Evolutionary conservation across 2,888 invertebrate species (phyloP).

Genomic region (Ormyrus rosae): DNA sequence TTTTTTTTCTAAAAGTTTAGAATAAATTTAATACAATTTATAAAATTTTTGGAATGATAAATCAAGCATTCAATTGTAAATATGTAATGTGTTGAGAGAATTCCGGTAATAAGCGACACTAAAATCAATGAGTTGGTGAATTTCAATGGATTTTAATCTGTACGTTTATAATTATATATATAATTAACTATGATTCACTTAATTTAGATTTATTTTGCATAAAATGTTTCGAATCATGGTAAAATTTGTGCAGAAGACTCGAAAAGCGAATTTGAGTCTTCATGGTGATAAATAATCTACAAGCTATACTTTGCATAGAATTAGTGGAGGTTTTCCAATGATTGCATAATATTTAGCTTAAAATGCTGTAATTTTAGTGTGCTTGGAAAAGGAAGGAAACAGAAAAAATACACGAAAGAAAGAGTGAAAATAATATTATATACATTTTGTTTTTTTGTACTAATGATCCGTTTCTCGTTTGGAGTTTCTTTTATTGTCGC

Average conservation of each 20-base stretch:
- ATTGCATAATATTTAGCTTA: constrained; percentile 76
- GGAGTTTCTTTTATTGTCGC: constrained; percentile 37
- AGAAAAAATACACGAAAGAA: not conserved
- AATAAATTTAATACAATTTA: constrained; percentile 23
- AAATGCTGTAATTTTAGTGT: constrained; percentile 62
- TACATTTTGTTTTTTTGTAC: constrained; percentile 26
- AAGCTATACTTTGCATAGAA: constrained; percentile 96
- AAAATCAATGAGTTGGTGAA: constrained; percentile 29
- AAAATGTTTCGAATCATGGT: constrained; percentile 6
- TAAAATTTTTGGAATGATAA: constrained; percentile 15
- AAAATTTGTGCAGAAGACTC: not conserved
- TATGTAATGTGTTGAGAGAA: constrained; percentile 26
- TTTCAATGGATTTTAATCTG: constrained; percentile 31
- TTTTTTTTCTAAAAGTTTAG: constrained; percentile 40
- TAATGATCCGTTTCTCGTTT: constrained; percentile 33
- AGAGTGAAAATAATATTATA: constrained; percentile 14
- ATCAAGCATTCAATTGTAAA: constrained; percentile 49
- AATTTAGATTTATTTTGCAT: constrained; percentile 17
- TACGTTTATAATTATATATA: constrained; percentile 11
- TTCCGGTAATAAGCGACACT: constrained; percentile 25
- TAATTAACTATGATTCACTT: constrained; percentile 19
- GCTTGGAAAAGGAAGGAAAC: constrained; percentile 15
- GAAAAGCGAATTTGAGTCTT: constrained; percentile 20
- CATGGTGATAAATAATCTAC: constrained; percentile 76
- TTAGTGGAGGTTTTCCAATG: constrained; percentile 90